Percentiles rank a stretch among this genome's conserved stretches.
These are phyloP conservation scores for Theodoxus fluviatilis DNA, from an alignment of 2,888 invertebrate genomes.

Conservation along the genomic window DNA sequence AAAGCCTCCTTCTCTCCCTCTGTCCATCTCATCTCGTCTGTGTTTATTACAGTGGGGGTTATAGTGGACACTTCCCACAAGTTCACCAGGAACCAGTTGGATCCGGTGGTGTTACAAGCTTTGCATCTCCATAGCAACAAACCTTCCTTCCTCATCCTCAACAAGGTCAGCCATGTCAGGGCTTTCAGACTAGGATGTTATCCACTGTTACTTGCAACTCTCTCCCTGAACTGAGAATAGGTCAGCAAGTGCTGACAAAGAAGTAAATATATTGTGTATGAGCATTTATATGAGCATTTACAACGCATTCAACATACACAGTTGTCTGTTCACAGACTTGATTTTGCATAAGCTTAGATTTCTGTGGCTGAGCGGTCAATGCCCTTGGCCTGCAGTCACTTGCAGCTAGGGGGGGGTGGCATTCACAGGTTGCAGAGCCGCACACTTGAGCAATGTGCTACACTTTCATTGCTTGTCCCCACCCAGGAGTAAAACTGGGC, in stretches of 20 bases:
- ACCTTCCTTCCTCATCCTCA: constrained; percentile 80
- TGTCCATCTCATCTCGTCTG: neutral
- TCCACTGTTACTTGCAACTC: neutral
- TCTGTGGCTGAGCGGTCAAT: no score
- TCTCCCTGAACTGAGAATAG: neutral
- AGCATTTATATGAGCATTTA: no score
- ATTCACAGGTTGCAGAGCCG: no score
- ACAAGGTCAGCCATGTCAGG: constrained; percentile 78
- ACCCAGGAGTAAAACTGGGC: no score
- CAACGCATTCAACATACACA: no score
- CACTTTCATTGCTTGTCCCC: no score
- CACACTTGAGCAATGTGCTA: no score
- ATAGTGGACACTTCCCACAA: constrained; percentile 83
- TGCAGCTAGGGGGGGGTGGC: neutral
- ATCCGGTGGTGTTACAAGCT: constrained; percentile 75
- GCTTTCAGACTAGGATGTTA: no score
- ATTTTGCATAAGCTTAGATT: no score
- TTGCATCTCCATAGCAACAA: constrained; percentile 72
- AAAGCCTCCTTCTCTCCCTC: neutral
- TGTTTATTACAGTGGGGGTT: constrained; percentile 72
- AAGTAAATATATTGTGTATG: no score
- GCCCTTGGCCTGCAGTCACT: no score
- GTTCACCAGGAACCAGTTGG: constrained; percentile 75
- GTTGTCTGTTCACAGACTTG: no score
- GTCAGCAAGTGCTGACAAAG: neutral